Evolutionary conservation across 2,113 vertebrate genomes (phyloP), one percentile per base, ranked within the genome.

Genomic region (Pardalotus punctatus): DNA sequence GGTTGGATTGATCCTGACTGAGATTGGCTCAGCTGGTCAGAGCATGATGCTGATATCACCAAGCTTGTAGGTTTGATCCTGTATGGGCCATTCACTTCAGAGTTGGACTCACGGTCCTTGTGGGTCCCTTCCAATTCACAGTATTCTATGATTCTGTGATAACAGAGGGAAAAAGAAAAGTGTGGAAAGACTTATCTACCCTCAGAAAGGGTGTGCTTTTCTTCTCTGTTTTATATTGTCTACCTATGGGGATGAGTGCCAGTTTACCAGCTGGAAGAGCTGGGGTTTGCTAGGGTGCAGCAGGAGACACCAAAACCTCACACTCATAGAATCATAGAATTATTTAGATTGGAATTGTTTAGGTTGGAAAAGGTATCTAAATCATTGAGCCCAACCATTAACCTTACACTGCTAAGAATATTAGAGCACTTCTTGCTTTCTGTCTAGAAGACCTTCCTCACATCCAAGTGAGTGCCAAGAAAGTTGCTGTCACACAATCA

Each of bases 231-330:
- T 70, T 50, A 40, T 27, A 22, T 70, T 73, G 25, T 56, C 22
- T 66, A 47, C 8, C 8, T 20, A 20, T 38, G 65, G 29, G 12
- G 25, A 65, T 0, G 0, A 79, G 50, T 65, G 17, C 20, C 35
- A 57, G 24, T 70, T 73, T 43, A 24, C 23, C 40, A 47, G 21
- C 27, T 92, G 81, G 58, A 85, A 53, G 36, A 65, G 36, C 20
- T 60, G 53, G 20, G 24, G 14, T 56, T 85, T 85, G 31, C 29
- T 11, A 33, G 24, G 29, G 6, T 66, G 40, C 24, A 82, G 66
- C 31, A 58, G 61, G 61, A 81, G 61, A 67, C 17, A 36, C 24
- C 48, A 72, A 70, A 85, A 31, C 15, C 23, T 71, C 54, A 54
- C 22, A 33, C 24, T 86, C 50, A 3, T 18, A 31, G 35, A 76